phyloP scores from a whole-genome alignment of 2,113 vertebrate genomes.

The Chionodraco myersi region DNA sequence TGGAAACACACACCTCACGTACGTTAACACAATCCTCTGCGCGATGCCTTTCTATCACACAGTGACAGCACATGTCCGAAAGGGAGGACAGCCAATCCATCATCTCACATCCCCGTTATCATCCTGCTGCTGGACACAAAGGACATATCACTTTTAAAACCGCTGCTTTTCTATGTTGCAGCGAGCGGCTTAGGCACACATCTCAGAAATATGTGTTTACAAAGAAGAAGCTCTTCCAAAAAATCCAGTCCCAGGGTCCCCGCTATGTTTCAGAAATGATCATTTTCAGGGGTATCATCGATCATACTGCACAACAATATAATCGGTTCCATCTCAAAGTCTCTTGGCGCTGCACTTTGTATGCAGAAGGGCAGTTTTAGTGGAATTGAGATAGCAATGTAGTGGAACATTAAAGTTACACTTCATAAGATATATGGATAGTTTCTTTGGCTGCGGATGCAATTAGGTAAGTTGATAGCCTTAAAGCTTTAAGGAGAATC shows the following conservation, averaged over 20 bases:
- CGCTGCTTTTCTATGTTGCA: constrained; percentile 8
- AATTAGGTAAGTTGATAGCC: constrained; percentile 49
- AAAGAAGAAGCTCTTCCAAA: constrained; percentile 38
- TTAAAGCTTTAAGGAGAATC: constrained; percentile 40
- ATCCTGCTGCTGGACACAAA: constrained; percentile 56
- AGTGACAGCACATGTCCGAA: constrained; percentile 65
- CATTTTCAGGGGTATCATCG: constrained; percentile 61
- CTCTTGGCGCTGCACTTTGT: constrained; percentile 55
- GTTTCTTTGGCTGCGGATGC: constrained; percentile 37
- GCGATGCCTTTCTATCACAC: constrained; percentile 48
- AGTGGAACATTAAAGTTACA: constrained; percentile 44
- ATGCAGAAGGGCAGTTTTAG: constrained; percentile 52
- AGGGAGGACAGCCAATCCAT: constrained; percentile 69
- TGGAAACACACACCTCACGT: constrained; percentile 24
- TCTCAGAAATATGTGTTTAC: constrained; percentile 40
- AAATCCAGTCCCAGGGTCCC: constrained; percentile 41
- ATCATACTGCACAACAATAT: constrained; percentile 67
- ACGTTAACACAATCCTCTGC: constrained; percentile 44
- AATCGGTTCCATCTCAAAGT: constrained; percentile 70
- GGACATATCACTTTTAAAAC: constrained; percentile 61
- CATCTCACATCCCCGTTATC: constrained; percentile 64
- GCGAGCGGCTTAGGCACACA: constrained; percentile 41
- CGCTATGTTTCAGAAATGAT: constrained; percentile 54
- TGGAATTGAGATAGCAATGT: constrained; percentile 40
- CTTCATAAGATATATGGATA: constrained; percentile 53